Conservation (phyloP, 2,888 invertebrate genomes). For the Tenthredo notha region DNA sequence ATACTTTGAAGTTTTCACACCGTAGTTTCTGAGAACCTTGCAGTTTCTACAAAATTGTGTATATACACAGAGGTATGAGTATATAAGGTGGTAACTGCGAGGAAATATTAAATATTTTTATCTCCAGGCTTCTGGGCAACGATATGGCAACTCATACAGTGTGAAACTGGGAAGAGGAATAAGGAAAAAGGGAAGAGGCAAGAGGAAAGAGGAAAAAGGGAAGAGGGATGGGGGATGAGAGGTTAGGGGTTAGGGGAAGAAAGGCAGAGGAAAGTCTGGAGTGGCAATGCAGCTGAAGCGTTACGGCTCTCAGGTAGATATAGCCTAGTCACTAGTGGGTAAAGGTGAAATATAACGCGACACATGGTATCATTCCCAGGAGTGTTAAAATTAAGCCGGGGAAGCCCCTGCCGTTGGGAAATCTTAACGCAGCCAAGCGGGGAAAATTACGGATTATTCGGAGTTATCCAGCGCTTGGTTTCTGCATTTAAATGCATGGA, state of each 20-base stretch:
- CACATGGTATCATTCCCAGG: constrained; percentile 53
- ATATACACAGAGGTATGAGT: too few species aligned
- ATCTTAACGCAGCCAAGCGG: constrained; percentile 64
- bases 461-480: constrained; percentile 60
- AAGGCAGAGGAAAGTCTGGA: constrained; percentile 32
- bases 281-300: constrained; percentile 46
- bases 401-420: constrained; percentile 57
- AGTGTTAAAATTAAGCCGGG: constrained; percentile 67
- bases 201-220: not conserved
- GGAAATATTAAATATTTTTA: constrained; percentile 40
- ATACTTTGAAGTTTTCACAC: constrained; percentile 28
- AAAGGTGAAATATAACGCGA: constrained; percentile 53
- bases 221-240: not conserved
- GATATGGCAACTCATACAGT: constrained; percentile 4
- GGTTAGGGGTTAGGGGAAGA: not conserved
- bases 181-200: not conserved
- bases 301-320: constrained; percentile 40
- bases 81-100: not conserved
- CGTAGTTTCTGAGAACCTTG: constrained; percentile 1
- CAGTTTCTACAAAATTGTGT: not conserved
- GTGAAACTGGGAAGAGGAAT: constrained; percentile 25
- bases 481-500: constrained; percentile 76
- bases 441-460: constrained; percentile 70
- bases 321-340: constrained; percentile 30
- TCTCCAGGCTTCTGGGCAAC: constrained; percentile 11